These are phyloP conservation scores for Labia minor DNA, from an alignment of 2,888 invertebrate genomes.

Conservation along the genomic window DNA sequence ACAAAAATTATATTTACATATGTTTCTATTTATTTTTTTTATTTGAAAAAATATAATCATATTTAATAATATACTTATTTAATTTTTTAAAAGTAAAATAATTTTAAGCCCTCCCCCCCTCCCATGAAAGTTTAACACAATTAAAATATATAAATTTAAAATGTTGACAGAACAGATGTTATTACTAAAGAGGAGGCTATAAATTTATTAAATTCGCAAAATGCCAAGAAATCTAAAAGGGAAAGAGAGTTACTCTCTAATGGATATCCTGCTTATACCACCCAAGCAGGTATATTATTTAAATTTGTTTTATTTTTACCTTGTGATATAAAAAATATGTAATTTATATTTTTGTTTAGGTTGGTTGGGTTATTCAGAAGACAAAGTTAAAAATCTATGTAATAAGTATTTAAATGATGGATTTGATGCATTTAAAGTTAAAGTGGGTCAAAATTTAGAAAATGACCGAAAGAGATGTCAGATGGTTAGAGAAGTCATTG, in stretches of 20 bases:
- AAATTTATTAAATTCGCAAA: slow-evolving; percentile 49
- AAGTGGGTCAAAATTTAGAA: slow-evolving; percentile 71
- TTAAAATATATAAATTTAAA: too few relatives aligned
- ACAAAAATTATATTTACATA: too few relatives aligned
- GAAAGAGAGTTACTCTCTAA: slow-evolving; percentile 48
- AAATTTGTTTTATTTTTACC: not conserved
- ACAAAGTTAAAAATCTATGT: slow-evolving; percentile 57
- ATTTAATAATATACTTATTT: too few relatives aligned
- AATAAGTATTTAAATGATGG: slow-evolving; percentile 61
- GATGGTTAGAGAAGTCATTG: slow-evolving; percentile 64
- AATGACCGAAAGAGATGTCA: slow-evolving; percentile 64
- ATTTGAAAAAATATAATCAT: too few relatives aligned
- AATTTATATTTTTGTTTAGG: slow-evolving; percentile 40
- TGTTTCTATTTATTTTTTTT: too few relatives aligned
- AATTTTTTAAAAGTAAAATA: too few relatives aligned
- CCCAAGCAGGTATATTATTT: slow-evolving; percentile 56
- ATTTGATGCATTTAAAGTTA: slow-evolving; percentile 76
- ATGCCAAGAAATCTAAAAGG: slow-evolving; percentile 48
- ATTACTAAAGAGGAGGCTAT: slow-evolving; percentile 75
- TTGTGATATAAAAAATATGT: not conserved
- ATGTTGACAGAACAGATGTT: slow-evolving; percentile 63
- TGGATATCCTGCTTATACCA: slow-evolving; percentile 82
- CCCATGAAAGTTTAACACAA: too few relatives aligned
- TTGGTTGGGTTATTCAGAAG: slow-evolving; percentile 79
- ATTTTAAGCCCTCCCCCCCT: not conserved